Conservation (phyloP, 2,797 vertebrate species). For the Malurus splendens region DNA sequence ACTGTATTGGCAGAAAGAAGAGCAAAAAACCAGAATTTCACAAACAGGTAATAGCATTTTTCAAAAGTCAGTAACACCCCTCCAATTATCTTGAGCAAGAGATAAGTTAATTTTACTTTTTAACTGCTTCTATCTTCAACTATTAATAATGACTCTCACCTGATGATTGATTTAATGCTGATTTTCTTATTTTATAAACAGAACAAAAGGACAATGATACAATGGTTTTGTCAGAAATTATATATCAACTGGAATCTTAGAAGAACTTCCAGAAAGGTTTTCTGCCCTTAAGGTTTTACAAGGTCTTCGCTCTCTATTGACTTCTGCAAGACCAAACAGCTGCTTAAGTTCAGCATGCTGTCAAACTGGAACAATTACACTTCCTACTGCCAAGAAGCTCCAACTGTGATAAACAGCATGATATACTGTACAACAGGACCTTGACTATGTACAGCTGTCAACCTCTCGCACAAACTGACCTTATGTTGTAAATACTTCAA, state of each 20-base stretch:
- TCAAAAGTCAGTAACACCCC: not conserved
- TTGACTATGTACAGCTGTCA: not conserved
- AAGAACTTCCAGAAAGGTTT: not conserved
- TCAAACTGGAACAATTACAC: not conserved
- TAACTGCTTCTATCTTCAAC: not conserved
- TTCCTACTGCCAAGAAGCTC: slow-evolving; percentile 12
- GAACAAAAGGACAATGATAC: not conserved
- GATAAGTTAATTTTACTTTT: not conserved
- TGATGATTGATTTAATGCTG: not conserved
- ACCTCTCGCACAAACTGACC: not conserved
- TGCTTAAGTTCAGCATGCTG: not conserved
- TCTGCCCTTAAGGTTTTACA: not conserved
- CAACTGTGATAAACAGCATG: not conserved
- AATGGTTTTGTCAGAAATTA: not conserved
- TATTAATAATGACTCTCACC: not conserved
- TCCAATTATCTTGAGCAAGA: not conserved
- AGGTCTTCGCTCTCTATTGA: not conserved
- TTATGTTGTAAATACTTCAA: not conserved
- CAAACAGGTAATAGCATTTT: not conserved
- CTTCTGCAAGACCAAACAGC: not conserved
- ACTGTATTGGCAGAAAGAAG: not conserved
- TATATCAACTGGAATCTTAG: not conserved
- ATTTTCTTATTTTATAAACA: not conserved
- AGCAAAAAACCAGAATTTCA: not conserved
- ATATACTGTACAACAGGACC: not conserved